Base-by-base conservation (phyloP, 2,113 vertebrate species). In the Embiotoca jacksoni region DNA sequence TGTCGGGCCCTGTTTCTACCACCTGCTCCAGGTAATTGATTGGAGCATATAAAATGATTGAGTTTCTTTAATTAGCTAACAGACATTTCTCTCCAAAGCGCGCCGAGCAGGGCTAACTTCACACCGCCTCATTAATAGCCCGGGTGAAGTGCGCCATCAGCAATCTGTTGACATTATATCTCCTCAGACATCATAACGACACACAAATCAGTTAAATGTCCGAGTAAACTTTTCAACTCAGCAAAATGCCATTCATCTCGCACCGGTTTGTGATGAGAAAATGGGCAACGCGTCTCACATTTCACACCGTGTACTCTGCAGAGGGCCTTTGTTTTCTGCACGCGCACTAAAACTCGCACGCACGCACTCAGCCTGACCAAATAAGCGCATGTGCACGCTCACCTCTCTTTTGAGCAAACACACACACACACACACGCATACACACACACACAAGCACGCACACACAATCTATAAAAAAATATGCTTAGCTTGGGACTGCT, bases 11-110 rank as follows among this genome's bases (percentile, higher is more conserved):
- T 63, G 75, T 77, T 83, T 84, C 88, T 76, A 80, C 72, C 82
- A 85, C 81, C 85, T 90, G 82, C 86, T 88, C 49, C 87, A 89
- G 86, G 91, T 94, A 95, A 93, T 93, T 93, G 93, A 95, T 94
- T 92, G 50, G 57, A 3, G 71, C 77, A 73, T 81, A 75, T 84
- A 93, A 92, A 87, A 73, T 88, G 93, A 93, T 88, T 92, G 88
- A 92, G 84, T 87, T 79, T 92, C 81, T 93, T 95, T 92, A 94
- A 96, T 95, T 93, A 92, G 82, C 93, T 90, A 91, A 91, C 86
- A 76, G 83, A 90, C 76, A 72, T 81, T 82, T 70, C 81, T 69
- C 41, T 80, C 80, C 80, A 53, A 47, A 82, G 84, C 84, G n/a
- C 33, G 73, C 75, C 75, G 62, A 72, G 63, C 50, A 71, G 71